Percentiles rank a stretch among this genome's conserved stretches.
These are phyloP conservation scores for Stenurella melanura DNA, from an alignment of 2,888 invertebrate species.

Conservation along the genomic window DNA sequence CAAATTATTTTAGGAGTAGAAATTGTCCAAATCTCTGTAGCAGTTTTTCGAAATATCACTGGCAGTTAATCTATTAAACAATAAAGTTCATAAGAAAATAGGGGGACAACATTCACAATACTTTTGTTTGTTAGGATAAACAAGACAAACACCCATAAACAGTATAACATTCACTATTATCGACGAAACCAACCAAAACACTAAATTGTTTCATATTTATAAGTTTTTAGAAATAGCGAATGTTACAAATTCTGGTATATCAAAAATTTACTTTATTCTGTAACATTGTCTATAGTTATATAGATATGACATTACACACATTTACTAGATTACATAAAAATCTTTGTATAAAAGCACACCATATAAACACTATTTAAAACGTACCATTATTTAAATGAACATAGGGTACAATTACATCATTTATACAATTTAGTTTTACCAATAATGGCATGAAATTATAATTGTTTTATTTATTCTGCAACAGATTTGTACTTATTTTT, in stretches of 20 bases:
- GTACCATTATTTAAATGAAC: constrained; percentile 23
- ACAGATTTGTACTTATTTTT: constrained; percentile 34
- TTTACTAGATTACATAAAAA: constrained; percentile 30
- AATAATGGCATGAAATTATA: constrained; percentile 40
- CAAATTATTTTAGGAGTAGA: too few relatives aligned
- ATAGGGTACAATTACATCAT: constrained; percentile 22
- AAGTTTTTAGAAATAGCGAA: too few relatives aligned
- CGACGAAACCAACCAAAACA: too few relatives aligned
- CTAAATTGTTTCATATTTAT: too few relatives aligned
- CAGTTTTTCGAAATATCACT: too few relatives aligned
- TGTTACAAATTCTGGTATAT: not conserved
- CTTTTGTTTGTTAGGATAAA: too few relatives aligned
- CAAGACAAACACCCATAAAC: too few relatives aligned
- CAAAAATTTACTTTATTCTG: constrained; percentile 20
- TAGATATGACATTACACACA: constrained; percentile 25
- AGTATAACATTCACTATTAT: too few relatives aligned
- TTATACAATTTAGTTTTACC: constrained; percentile 35
- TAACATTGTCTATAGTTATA: constrained; percentile 20
- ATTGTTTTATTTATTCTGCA: constrained; percentile 30
- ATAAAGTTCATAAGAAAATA: too few relatives aligned
- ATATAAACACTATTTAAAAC: constrained; percentile 41
- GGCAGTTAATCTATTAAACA: too few relatives aligned
- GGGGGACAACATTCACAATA: too few relatives aligned
- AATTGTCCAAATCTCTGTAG: too few relatives aligned
- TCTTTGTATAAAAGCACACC: constrained; percentile 39